These are phyloP conservation scores for Echeneis naucrates DNA, from an alignment of 2,797 vertebrate genomes.

Conservation along the genomic window DNA sequence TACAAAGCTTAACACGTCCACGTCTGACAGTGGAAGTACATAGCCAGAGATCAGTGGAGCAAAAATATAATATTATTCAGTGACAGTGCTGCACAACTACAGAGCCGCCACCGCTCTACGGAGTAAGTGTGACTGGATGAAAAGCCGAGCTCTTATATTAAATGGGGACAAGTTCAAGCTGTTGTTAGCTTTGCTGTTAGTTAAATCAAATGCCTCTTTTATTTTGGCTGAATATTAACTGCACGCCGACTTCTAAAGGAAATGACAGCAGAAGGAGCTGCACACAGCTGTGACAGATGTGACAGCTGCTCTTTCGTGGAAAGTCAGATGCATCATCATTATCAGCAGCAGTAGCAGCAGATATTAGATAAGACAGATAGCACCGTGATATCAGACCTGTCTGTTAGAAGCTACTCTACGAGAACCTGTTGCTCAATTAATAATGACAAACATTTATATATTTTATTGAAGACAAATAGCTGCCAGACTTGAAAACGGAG, in stretches of 20 bases:
- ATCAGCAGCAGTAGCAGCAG: not conserved
- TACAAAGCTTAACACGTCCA: conserved; percentile 43
- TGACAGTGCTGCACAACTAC: conserved; percentile 23
- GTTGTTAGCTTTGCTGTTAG: not conserved
- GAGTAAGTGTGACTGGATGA: not conserved
- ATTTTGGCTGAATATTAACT: not conserved
- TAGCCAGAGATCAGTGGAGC: conserved; percentile 55
- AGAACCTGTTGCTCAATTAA: not conserved
- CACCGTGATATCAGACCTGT: no score
- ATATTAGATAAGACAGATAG: not conserved
- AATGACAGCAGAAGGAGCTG: not conserved
- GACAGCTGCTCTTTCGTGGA: not conserved
- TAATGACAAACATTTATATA: not conserved
- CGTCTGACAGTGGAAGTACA: conserved; percentile 56
- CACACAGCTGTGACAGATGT: not conserved
- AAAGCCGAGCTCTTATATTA: not conserved
- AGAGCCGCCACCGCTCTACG: conserved; percentile 18
- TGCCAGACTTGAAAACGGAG: not conserved
- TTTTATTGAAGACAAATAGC: not conserved
- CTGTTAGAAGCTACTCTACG: not conserved
- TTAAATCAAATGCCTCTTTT: not conserved
- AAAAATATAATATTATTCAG: conserved; percentile 45
- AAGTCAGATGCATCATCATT: no score
- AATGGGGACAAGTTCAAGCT: not conserved
- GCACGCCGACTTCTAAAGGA: not conserved